Evolutionary conservation across 2,797 vertebrate species (phyloP).

Genomic region (Chelidonichthys spinosus): DNA sequence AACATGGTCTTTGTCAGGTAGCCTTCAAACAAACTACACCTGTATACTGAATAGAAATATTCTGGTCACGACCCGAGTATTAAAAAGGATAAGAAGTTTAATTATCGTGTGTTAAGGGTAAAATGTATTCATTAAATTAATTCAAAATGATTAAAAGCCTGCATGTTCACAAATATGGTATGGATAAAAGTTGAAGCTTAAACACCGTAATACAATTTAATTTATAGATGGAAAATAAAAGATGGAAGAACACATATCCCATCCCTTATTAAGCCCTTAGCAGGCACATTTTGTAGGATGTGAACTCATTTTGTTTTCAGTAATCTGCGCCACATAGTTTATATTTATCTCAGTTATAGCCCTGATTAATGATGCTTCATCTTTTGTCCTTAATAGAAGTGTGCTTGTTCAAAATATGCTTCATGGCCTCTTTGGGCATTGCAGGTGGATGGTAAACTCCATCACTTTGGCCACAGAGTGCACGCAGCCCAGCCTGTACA

Average conservation of each 20-base stretch:
- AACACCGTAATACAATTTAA: neutral
- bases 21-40: constrained; percentile 19
- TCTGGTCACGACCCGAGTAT: neutral
- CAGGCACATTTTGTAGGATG: constrained; percentile 1
- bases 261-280: neutral
- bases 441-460: constrained; percentile 30
- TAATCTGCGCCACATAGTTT: constrained; percentile 13
- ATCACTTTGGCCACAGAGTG: neutral
- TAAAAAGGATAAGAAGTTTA: neutral
- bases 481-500: constrained; percentile 1
- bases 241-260: neutral
- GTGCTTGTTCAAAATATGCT: neutral
- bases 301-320: constrained; percentile 24
- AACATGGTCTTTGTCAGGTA: constrained; percentile 27
- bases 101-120: neutral
- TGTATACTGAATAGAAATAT: constrained; percentile 11
- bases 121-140: neutral
- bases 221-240: constrained; percentile 17
- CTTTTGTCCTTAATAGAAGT: constrained; percentile 24
- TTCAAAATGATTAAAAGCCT: neutral
- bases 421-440: constrained; percentile 8
- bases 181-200: neutral
- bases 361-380: constrained; percentile 17
- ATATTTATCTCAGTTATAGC: constrained; percentile 22
- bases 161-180: neutral